Percentiles rank a stretch among this genome's conserved stretches.
Evolutionary conservation across 2,797 vertebrate species (phyloP).

Genomic region (Lacerta bilineata): DNA sequence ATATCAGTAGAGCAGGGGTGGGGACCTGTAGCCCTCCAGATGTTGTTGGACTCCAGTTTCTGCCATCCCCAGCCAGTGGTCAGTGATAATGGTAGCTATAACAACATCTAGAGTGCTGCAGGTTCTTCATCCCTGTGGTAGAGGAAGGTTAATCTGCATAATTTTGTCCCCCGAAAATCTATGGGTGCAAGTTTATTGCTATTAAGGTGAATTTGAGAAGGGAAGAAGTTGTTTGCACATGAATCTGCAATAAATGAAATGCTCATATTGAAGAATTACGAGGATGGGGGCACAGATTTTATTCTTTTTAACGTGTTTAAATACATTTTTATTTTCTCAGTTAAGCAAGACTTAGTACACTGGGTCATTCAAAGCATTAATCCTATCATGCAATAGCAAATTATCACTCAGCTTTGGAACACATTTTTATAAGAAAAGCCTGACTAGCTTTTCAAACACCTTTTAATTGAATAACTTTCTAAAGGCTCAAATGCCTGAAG

Average conservation of each 20-base stretch:
- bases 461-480: no score
- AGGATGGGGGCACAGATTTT: background rate
- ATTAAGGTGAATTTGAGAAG: slow-evolving; percentile 3
- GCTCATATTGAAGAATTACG: background rate
- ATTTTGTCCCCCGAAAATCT: background rate
- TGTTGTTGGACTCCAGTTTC: no score
- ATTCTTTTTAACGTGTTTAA: background rate
- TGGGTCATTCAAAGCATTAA: no score
- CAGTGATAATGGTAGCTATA: no score
- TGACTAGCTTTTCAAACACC: no score
- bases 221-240: background rate
- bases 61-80: no score
- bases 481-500: no score
- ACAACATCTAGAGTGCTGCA: background rate
- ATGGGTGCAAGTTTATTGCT: background rate
- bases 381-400: no score
- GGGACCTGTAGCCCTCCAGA: no score
- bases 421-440: no score
- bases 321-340: background rate
- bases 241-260: background rate
- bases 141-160: background rate
- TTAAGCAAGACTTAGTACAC: background rate
- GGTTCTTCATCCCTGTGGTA: background rate
- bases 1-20: background rate
- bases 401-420: no score